These are phyloP conservation scores for Corbicula japonica DNA, from an alignment of 2,888 invertebrate species.

Conservation along the genomic window DNA sequence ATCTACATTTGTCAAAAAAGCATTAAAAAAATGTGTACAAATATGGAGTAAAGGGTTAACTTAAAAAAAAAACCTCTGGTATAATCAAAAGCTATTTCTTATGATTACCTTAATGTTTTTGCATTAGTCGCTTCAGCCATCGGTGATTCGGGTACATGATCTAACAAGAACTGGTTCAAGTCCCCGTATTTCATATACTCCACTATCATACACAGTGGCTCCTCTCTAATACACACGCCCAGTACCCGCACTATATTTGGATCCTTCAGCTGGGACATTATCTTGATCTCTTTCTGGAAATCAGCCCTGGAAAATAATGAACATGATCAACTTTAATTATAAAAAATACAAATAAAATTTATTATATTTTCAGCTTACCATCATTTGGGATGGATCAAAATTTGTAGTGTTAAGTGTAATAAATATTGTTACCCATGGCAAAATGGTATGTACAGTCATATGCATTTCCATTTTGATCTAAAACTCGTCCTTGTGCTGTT, in stretches of 20 bases:
- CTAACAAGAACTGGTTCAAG: conserved; percentile 92
- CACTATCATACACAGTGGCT: conserved; percentile 94
- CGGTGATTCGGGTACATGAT: conserved; percentile 91
- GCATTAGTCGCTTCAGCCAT: conserved; percentile 86
- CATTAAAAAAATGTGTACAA: too few relatives aligned
- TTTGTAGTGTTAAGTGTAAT: too few relatives aligned
- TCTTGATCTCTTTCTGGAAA: conserved; percentile 94
- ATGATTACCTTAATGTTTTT: conserved; percentile 91
- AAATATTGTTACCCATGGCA: too few relatives aligned
- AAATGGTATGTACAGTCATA: too few relatives aligned
- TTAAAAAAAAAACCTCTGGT: too few relatives aligned
- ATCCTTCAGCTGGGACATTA: conserved; percentile 93
- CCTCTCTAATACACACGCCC: conserved; percentile 93
- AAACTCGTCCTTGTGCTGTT: too few relatives aligned
- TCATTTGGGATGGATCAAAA: not conserved
- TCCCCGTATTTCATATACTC: conserved; percentile 96
- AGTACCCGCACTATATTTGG: conserved; percentile 94
- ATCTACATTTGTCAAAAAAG: too few relatives aligned
- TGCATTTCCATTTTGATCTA: too few relatives aligned
- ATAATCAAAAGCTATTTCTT: too few relatives aligned
- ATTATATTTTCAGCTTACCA: not conserved
- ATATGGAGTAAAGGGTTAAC: too few relatives aligned
- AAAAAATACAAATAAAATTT: not conserved
- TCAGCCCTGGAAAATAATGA: conserved; percentile 90
- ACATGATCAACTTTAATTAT: not conserved